Conservation (phyloP, 2,113 vertebrate genomes). For the Corythaixoides concolor region DNA sequence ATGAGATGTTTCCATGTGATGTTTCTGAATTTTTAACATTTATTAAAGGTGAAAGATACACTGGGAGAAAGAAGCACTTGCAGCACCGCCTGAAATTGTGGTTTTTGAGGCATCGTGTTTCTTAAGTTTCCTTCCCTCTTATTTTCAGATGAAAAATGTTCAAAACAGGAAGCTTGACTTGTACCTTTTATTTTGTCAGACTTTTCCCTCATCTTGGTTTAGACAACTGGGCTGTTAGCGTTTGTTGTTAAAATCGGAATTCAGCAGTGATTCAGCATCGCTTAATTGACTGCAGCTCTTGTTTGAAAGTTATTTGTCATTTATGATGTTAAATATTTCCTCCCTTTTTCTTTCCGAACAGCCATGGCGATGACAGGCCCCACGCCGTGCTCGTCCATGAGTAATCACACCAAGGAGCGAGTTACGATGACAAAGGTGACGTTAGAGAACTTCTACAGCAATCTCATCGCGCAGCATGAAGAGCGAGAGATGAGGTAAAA, state of each 20-base stretch:
- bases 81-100: background rate
- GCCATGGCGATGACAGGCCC: slow-evolving; percentile 98
- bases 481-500: slow-evolving; percentile 96
- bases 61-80: background rate
- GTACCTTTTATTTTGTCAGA: slow-evolving; percentile 55
- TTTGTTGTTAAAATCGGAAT: background rate
- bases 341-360: slow-evolving; percentile 17
- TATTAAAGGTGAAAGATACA: background rate
- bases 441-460: slow-evolving; percentile 98
- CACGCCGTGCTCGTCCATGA: slow-evolving; percentile 93
- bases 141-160: slow-evolving; percentile 49
- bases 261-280: background rate
- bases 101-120: slow-evolving; percentile 18
- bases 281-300: background rate
- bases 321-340: background rate
- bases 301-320: background rate
- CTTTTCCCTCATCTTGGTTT: background rate
- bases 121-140: slow-evolving; percentile 58
- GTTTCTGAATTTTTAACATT: background rate
- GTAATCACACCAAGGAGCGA: slow-evolving; percentile 97
- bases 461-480: slow-evolving; percentile 95
- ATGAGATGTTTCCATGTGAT: background rate
- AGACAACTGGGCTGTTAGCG: background rate
- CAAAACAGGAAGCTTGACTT: slow-evolving; percentile 64
- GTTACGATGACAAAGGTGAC: slow-evolving; percentile 99